Base-by-base conservation (phyloP, 2,113 vertebrate genomes). In the Percopsis transmontana region DNA sequence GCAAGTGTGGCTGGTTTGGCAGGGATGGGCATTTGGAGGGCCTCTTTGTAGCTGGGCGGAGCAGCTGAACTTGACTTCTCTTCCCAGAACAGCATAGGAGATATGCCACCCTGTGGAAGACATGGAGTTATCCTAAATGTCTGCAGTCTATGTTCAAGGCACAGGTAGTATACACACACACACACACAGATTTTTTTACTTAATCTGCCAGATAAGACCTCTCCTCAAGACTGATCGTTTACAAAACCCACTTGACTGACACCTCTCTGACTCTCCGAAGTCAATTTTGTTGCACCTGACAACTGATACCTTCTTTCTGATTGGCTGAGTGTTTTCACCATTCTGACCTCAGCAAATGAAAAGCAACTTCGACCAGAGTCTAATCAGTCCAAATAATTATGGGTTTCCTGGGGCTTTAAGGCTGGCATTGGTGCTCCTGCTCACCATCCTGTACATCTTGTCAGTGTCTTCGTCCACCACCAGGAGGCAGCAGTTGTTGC, bases 381-480 rank as follows among this genome's bases (percentile, higher is more conserved):
- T n/a, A n/a, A n/a, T n/a, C n/a, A n/a, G n/a, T n/a, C n/a, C n/a
- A n/a, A n/a, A n/a, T n/a, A n/a, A n/a, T n/a, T n/a, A n/a, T n/a
- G n/a, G n/a, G n/a, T n/a, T n/a, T n/a, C n/a, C n/a, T n/a, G n/a
- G n/a, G n/a, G n/a, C n/a, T n/a, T n/a, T 8, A 21, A 15, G 55
- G n/a, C 18, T 20, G 2, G 0, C 42, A 56, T 14, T 33, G 24
- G n/a, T 19, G 40, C 21, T 38, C 1, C 16, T 12, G 51, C 88
- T 92, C 79, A 99, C 97, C 95, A 92, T 84, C 66, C 87, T 91
- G 3, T 94, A 99, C 66, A 98, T 90, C 57, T 84, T 51, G 13
- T 95, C 90, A 0, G 96, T 94, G 39, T 91, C 89, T 60, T 91
- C 87, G 85, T 98, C 95, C 40, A 94, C 91, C 70, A 98, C 94